Evolutionary conservation across 2,797 vertebrate genomes (phyloP).

Genomic region (Melanotaenia nigrans): DNA sequence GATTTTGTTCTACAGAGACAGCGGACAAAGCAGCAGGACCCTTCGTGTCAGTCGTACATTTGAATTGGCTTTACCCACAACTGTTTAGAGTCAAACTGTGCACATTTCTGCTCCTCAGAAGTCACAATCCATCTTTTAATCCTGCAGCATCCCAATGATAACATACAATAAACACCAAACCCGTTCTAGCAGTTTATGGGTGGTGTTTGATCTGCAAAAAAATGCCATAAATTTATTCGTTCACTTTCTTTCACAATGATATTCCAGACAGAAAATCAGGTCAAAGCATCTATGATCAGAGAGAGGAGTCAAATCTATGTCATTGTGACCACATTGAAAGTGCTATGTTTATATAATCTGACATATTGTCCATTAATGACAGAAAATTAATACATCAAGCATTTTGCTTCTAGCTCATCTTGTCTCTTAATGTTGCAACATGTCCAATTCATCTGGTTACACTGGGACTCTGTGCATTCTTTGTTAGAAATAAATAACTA

Average conservation of each 20-base stretch:
- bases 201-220: too few species aligned
- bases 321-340: too few species aligned
- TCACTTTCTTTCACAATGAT: neutral
- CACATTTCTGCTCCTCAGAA: too few species aligned
- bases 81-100: too few species aligned
- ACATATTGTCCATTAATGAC: neutral
- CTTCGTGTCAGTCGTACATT: too few species aligned
- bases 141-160: neutral
- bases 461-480: neutral
- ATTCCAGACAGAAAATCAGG: neutral
- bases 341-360: too few species aligned
- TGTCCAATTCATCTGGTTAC: neutral
- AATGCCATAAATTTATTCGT: too few species aligned
- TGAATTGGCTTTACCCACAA: too few species aligned
- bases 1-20: neutral
- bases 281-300: too few species aligned
- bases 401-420: neutral
- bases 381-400: neutral
- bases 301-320: too few species aligned
- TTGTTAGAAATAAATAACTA: neutral
- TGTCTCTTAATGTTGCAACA: neutral
- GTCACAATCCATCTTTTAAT: neutral
- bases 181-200: too few species aligned
- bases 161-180: neutral
- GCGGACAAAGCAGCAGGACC: neutral